phyloP scores from a whole-genome alignment of 2,113 vertebrate species.

The Trogon melanurus region DNA sequence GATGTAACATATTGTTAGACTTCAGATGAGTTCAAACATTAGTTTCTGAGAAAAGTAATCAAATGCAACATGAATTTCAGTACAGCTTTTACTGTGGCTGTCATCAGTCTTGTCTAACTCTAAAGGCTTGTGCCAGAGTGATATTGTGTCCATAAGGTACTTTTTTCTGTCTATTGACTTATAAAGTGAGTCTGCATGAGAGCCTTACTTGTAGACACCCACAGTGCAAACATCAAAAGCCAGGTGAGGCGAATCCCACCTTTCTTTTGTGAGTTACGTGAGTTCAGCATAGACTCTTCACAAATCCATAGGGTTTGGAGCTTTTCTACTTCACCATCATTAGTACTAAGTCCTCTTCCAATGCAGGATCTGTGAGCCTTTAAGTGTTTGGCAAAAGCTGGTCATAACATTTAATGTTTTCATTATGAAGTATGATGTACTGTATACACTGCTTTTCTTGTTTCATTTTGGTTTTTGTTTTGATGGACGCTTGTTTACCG shows the following conservation, averaged over 20 bases:
- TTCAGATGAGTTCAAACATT: background rate
- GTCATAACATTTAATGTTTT: background rate
- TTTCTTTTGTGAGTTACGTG: background rate
- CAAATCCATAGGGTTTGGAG: background rate
- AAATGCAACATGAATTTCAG: background rate
- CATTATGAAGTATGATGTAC: background rate
- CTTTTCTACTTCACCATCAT: background rate
- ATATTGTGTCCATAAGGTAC: background rate
- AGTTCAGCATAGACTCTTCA: background rate
- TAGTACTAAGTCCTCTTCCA: background rate
- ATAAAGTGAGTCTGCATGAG: background rate
- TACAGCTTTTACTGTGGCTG: background rate
- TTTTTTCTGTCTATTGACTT: background rate
- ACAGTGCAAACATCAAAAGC: background rate
- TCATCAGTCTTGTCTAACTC: background rate
- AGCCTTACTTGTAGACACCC: background rate
- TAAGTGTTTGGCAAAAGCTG: background rate
- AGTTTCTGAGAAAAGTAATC: background rate
- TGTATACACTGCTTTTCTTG: background rate
- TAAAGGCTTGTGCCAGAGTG: background rate
- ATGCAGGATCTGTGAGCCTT: background rate
- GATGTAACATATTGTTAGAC: background rate
- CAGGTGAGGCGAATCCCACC: background rate
- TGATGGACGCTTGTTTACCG: background rate
- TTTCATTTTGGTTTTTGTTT: background rate